Evolutionary conservation across 92 coral and sea anemone genomes (phyloP).

Genomic region (Palythoa heliodiscus): DNA sequence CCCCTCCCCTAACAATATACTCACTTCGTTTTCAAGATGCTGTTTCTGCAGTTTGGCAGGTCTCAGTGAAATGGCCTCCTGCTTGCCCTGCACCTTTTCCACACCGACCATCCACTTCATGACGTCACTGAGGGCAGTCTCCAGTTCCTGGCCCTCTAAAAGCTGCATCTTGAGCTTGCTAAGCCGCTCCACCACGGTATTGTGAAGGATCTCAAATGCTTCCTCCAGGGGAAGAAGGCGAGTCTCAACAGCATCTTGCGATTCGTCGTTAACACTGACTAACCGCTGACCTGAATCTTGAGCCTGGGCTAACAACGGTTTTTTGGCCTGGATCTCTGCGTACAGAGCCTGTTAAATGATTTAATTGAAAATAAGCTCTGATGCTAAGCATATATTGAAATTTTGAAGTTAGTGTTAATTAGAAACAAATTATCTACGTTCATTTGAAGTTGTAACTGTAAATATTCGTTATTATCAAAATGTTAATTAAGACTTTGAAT

Average conservation of each 20-base stretch:
- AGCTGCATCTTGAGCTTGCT: conserved; percentile 76
- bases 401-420: too few relatives aligned
- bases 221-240: conserved; percentile 86
- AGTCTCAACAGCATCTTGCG: conserved; percentile 73
- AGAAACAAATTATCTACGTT: too few relatives aligned
- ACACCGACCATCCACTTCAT: conserved; percentile 85
- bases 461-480: too few relatives aligned
- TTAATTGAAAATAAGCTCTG: background rate
- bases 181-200: conserved; percentile 79
- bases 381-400: too few relatives aligned
- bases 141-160: conserved; percentile 86
- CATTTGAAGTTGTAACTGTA: too few relatives aligned
- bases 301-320: conserved; percentile 77
- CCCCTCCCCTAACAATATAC: conserved; percentile 6
- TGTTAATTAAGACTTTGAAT: background rate
- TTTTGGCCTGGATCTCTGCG: conserved; percentile 66
- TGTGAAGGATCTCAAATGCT: conserved; percentile 82
- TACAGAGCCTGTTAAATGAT: conserved; percentile 49
- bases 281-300: conserved; percentile 82
- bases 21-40: conserved; percentile 82
- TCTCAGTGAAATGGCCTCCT: conserved; percentile 79
- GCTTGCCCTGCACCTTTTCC: conserved; percentile 78
- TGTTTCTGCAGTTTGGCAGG: conserved; percentile 70
- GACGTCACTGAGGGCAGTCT: conserved; percentile 78
- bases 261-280: conserved; percentile 71